phyloP scores from a whole-genome alignment of 2,113 vertebrate genomes.

The Redunca redunca region DNA sequence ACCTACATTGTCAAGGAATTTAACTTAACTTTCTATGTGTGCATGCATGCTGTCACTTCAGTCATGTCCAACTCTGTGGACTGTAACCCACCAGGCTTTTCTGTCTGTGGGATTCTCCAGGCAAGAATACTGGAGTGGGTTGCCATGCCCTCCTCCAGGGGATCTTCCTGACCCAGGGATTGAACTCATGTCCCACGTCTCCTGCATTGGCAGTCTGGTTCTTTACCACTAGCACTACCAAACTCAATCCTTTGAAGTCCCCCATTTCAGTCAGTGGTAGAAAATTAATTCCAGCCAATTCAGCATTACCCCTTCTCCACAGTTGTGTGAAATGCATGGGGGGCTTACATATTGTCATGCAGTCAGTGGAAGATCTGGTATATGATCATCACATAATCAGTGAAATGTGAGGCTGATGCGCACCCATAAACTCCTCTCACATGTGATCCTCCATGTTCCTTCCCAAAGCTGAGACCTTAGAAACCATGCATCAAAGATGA shows the following conservation, averaged over 20 bases:
- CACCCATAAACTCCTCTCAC: neutral
- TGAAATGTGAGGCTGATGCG: neutral
- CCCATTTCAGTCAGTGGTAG: neutral
- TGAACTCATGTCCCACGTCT: neutral
- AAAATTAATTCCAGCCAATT: slow-evolving; percentile 39
- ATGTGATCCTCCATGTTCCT: neutral
- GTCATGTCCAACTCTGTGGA: neutral
- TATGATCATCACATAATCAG: neutral
- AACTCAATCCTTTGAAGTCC: neutral
- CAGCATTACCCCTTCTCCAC: neutral
- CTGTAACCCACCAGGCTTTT: neutral
- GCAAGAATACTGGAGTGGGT: neutral
- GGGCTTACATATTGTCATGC: neutral
- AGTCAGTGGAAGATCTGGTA: neutral
- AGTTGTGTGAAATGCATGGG: neutral
- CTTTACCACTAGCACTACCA: neutral
- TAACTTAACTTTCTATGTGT: neutral
- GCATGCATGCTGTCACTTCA: neutral
- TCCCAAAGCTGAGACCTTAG: neutral
- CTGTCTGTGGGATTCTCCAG: neutral
- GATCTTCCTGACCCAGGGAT: neutral
- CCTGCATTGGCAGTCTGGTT: neutral
- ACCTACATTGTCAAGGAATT: neutral
- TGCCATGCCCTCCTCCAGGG: neutral
- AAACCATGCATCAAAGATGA: neutral